Percentiles rank a stretch among this genome's conserved stretches.
These are phyloP conservation scores for Catagonus wagneri DNA, from an alignment of 2,113 vertebrate genomes.

Conservation along the genomic window DNA sequence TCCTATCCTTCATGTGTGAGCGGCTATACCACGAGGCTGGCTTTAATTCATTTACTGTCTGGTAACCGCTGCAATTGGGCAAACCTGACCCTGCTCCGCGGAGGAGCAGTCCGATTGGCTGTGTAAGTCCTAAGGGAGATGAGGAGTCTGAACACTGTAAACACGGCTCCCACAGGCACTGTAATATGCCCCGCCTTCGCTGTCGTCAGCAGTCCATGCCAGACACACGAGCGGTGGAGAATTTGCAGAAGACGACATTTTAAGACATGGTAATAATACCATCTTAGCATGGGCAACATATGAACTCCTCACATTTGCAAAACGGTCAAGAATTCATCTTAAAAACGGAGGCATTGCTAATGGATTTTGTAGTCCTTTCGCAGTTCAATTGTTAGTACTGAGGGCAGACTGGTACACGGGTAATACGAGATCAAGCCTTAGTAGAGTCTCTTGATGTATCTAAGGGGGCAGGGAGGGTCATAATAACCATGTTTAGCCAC, in stretches of 20 bases:
- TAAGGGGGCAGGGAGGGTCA: too few relatives aligned
- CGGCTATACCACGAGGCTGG: background rate
- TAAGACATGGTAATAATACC: slow-evolving; percentile 37
- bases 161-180: background rate
- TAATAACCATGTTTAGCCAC: background rate
- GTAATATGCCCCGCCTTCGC: background rate
- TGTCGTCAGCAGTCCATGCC: background rate
- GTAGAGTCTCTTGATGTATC: background rate
- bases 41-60: background rate
- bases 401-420: background rate
- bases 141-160: background rate
- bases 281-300: background rate
- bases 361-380: background rate
- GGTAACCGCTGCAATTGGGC: background rate
- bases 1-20: background rate
- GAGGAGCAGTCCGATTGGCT: background rate
- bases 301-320: slow-evolving; percentile 5
- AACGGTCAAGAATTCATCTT: background rate
- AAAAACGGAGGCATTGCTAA: background rate
- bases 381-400: background rate
- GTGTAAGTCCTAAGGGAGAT: background rate
- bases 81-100: background rate
- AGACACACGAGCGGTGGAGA: background rate
- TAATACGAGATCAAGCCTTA: background rate
- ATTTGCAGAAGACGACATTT: slow-evolving; percentile 21